phyloP scores from a whole-genome alignment of 2,888 invertebrate species.

The Chrysodeixis includens region DNA sequence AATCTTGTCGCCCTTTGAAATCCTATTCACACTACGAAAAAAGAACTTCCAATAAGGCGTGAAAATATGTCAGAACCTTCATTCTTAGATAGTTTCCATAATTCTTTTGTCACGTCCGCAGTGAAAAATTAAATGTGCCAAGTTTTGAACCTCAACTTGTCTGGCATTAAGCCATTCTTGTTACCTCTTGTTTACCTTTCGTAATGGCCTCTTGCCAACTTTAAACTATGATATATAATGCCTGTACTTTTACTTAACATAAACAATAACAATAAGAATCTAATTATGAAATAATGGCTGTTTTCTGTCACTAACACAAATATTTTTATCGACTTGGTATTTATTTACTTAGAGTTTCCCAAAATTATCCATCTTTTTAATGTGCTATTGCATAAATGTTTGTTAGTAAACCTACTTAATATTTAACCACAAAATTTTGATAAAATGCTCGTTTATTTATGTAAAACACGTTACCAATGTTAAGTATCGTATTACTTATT shows the following conservation, averaged over 20 bases:
- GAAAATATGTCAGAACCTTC: neutral
- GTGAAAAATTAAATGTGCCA: conserved; percentile 51
- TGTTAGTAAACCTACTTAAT: too few relatives aligned
- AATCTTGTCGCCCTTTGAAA: neutral
- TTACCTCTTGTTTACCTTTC: conserved; percentile 60
- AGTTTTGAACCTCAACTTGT: conserved; percentile 53
- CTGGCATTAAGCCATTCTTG: conserved; percentile 64
- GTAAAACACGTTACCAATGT: neutral
- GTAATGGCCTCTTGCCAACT: conserved; percentile 58
- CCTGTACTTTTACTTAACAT: conserved; percentile 39
- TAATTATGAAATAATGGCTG: conserved; percentile 9
- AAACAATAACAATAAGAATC: conserved; percentile 22
- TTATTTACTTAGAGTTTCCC: neutral
- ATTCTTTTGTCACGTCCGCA: conserved; percentile 20
- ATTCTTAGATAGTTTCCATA: conserved; percentile 11
- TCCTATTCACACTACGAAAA: neutral
- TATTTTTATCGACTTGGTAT: neutral
- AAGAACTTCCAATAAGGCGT: neutral
- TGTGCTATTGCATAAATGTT: neutral
- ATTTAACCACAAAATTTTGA: neutral
- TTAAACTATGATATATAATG: conserved; percentile 35
- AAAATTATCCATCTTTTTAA: neutral
- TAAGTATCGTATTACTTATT: neutral
- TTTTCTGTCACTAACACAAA: neutral
- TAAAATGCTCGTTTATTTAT: neutral